Evolutionary conservation across 2,888 invertebrate species (phyloP), one percentile per base, ranked within the genome.

Genomic region (Luffia ferchaultella): DNA sequence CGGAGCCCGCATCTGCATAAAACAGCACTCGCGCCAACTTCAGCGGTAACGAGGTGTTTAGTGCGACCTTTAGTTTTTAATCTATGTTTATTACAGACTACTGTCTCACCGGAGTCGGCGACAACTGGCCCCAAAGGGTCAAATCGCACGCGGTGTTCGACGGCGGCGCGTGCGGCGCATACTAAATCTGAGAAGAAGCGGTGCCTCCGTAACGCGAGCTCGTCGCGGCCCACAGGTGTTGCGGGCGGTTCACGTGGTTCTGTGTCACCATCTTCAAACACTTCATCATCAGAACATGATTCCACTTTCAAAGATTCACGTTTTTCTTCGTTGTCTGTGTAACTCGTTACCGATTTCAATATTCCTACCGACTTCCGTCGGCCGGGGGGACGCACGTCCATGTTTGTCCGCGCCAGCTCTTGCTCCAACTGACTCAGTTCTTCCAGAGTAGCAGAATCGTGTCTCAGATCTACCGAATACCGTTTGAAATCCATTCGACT

Each of bases 121-220:
- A 90, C 85, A 57, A 87, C 78, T 44, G 90, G 89, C 56, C 90
- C 90, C 46, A 91, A 83, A 17, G 91, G 91, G 71, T 91, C 90
- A 76, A 91, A 91, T 55, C 90, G 87, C 59, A 92, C 91, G 61
- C 89, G 88, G 73, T 92, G 92, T 68, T 90, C 90, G 49, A 88
- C 87, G 49, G 90, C 89, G 58, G 89, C 89, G 63, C 89, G 88
- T 45, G 91, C 89, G 59, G 91, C 91, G 60, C 88, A 86, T 57
- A 93, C 86, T 53, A 93, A 85, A 65, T 93, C 93, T 50, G 92
- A 90, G 74, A 92, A 92, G 73, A 93, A 90, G 61, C 92, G 85
- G 70, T 92, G 92, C 52, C 92, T 85, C 55, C 91, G 86, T 60
- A 93, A 72, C 55, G 92, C 93, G 59, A 93, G 75, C 67, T 93